These are phyloP conservation scores for Parthenolecanium corni DNA, from an alignment of 2,888 invertebrate species.

Conservation along the genomic window DNA sequence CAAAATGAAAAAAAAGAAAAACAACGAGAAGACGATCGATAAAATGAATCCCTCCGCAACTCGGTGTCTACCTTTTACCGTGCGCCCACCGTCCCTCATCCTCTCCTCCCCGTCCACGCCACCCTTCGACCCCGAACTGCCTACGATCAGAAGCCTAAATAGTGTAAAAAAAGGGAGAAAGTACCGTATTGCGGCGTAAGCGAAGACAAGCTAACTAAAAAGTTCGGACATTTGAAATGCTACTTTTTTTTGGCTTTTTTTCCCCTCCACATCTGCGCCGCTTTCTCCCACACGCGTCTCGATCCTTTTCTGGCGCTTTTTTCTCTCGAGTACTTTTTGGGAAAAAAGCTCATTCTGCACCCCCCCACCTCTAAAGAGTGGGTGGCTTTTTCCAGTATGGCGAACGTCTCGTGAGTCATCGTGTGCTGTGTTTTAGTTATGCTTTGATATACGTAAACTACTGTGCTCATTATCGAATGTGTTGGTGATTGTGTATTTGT, in stretches of 20 bases:
- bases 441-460: not conserved
- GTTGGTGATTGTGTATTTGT: conserved; percentile 7
- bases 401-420: conserved; percentile 15
- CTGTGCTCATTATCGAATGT: conserved; percentile 1
- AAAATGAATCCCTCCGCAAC: conserved; percentile 28
- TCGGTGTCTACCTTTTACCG: conserved; percentile 11
- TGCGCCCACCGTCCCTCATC: not conserved
- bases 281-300: too few relatives aligned
- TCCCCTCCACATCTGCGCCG: too few relatives aligned
- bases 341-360: too few relatives aligned
- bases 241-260: not conserved
- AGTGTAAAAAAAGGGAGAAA: conserved; percentile 27
- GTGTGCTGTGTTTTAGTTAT: not conserved
- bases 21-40: conserved; percentile 15
- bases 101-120: not conserved
- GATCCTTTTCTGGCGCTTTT: too few relatives aligned
- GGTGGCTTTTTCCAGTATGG: too few relatives aligned
- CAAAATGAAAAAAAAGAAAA: too few relatives aligned
- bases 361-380: too few relatives aligned
- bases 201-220: conserved; percentile 5
- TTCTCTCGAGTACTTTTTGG: too few relatives aligned
- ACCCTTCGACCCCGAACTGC: conserved; percentile 11
- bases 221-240: conserved; percentile 8
- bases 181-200: conserved; percentile 27
- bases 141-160: conserved; percentile 28